phyloP scores from a whole-genome alignment of 2,113 vertebrate genomes.

The Motacilla tschutschensis region DNA sequence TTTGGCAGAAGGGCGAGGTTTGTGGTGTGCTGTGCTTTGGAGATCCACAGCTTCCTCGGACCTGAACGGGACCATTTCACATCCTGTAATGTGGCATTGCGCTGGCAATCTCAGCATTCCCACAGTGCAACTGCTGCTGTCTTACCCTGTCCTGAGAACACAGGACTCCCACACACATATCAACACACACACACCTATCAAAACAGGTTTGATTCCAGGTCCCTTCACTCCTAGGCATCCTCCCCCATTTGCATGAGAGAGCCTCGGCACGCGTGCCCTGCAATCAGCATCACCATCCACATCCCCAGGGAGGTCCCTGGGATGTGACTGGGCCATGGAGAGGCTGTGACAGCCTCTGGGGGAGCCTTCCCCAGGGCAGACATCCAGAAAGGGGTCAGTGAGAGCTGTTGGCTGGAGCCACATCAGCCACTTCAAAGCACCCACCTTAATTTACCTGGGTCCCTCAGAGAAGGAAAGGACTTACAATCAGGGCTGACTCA shows the following conservation, averaged over 20 bases:
- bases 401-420: not conserved
- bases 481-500: constrained; percentile 75
- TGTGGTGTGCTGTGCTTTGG: not conserved
- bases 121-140: not conserved
- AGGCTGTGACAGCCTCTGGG: not conserved
- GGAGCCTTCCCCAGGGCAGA: not conserved
- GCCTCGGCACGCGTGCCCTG: not conserved
- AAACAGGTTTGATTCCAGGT: constrained; percentile 74
- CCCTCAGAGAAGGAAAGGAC: constrained; percentile 69
- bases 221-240: constrained; percentile 55
- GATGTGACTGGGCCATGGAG: not conserved
- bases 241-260: not conserved
- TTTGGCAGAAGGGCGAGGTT: not conserved
- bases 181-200: not conserved
- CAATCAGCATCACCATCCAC: not conserved
- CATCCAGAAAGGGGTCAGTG: rapidly evolving
- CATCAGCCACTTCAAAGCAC: not conserved
- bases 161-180: not conserved
- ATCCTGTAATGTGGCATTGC: not conserved
- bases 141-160: constrained; percentile 37
- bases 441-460: constrained; percentile 15
- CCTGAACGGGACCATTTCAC: not conserved
- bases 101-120: rapidly evolving
- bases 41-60: not conserved
- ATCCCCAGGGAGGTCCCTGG: not conserved